These are phyloP conservation scores for Pelobates fuscus DNA, from an alignment of 2,113 vertebrate species.

Conservation along the genomic window DNA sequence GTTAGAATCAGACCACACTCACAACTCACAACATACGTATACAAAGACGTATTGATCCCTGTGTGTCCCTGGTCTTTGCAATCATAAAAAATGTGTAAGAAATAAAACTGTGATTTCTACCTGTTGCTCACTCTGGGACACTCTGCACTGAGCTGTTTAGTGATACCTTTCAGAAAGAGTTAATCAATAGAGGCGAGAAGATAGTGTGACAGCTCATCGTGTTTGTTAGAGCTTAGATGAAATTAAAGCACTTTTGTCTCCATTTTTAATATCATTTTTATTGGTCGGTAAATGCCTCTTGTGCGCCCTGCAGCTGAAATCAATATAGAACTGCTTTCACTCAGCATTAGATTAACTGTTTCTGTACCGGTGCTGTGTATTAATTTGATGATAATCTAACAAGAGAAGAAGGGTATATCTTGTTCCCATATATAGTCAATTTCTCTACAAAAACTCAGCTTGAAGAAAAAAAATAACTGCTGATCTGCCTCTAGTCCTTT, in stretches of 20 bases:
- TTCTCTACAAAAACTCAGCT: no score
- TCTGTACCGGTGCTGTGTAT: not conserved
- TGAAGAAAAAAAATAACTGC: no score
- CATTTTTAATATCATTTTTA: slow-evolving; percentile 65
- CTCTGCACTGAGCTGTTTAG: not conserved
- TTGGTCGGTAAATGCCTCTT: slow-evolving; percentile 63
- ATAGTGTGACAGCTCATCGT: not conserved
- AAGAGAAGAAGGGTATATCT: not conserved
- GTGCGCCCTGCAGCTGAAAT: slow-evolving; percentile 58
- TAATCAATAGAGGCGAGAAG: slow-evolving; percentile 1
- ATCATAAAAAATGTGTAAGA: no score
- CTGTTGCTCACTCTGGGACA: not conserved
- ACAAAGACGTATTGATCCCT: no score
- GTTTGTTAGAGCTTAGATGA: slow-evolving; percentile 22
- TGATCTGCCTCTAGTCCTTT: no score
- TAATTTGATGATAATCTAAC: not conserved
- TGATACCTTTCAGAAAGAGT: slow-evolving; percentile 31
- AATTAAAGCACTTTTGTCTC: slow-evolving; percentile 19
- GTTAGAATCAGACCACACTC: no score
- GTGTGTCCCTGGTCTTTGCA: no score
- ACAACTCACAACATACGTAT: no score
- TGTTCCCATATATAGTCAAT: not conserved
- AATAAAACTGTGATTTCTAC: no score
- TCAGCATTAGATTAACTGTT: slow-evolving; percentile 27
- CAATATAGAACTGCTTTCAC: slow-evolving; percentile 48